phyloP scores from a whole-genome alignment of 1,140 invertebrate genomes.

The Pogonomyrmex californicus region DNA sequence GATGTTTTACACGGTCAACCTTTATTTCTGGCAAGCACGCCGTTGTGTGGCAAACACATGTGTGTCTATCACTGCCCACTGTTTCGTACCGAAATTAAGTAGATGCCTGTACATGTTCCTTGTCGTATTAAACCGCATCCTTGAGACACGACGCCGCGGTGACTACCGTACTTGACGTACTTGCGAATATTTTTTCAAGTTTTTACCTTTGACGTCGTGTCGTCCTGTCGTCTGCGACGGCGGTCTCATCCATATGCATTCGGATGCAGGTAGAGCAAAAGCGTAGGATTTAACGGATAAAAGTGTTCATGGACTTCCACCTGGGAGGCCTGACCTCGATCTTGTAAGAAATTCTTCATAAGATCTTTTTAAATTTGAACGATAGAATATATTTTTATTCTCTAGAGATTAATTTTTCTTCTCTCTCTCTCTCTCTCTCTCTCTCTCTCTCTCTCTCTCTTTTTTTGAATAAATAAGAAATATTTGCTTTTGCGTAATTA shows the following conservation, averaged over 20 bases:
- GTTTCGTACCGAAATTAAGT: slow-evolving; percentile 8
- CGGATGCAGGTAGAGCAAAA: neutral
- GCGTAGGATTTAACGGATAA: slow-evolving; percentile 2
- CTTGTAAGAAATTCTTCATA: neutral
- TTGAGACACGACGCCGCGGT: slow-evolving; percentile 62
- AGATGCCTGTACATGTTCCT: slow-evolving; percentile 41
- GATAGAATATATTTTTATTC: slow-evolving; percentile 8
- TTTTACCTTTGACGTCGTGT: slow-evolving; percentile 27
- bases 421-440: too few relatives aligned
- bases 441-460: too few relatives aligned
- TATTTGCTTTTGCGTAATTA: neutral
- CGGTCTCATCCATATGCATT: slow-evolving; percentile 25
- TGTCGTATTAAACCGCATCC: slow-evolving; percentile 65
- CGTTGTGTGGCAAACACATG: slow-evolving; percentile 10
- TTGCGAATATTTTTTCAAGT: neutral
- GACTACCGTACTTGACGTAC: slow-evolving; percentile 31
- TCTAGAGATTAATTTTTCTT: neutral
- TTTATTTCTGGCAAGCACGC: neutral
- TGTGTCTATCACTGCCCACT: neutral
- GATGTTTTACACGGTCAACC: slow-evolving; percentile 5
- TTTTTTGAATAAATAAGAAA: neutral
- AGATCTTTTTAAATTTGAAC: neutral
- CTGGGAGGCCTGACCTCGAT: neutral
- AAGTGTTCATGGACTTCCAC: neutral
- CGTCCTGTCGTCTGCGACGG: slow-evolving; percentile 12